A percentile compares a stretch with the other conserved stretches of the same genome.
Evolutionary conservation across 2,797 vertebrate species (phyloP).

Genomic region (Mormyrops boulengeri): DNA sequence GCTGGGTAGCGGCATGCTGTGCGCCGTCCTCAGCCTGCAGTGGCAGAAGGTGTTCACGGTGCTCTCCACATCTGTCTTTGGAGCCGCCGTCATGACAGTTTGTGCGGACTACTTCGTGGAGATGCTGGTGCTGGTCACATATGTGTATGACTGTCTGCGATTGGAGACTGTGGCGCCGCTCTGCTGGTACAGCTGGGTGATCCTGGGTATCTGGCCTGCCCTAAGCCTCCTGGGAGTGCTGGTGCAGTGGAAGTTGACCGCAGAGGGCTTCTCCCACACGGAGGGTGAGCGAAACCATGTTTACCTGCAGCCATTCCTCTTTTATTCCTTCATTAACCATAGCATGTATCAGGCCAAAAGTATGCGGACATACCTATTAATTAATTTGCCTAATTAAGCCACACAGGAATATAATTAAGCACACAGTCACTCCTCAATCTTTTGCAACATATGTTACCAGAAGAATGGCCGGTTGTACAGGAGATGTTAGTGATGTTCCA

Average conservation of each 20-base stretch:
- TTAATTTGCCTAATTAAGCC: neutral
- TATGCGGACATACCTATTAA: neutral
- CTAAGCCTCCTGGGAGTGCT: constrained; percentile 71
- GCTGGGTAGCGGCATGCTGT: constrained; percentile 74
- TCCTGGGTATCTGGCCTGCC: constrained; percentile 75
- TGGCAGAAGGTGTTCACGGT: constrained; percentile 77
- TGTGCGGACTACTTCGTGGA: constrained; percentile 79
- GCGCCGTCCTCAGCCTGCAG: constrained; percentile 74
- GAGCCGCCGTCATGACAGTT: constrained; percentile 71
- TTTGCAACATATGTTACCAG: neutral
- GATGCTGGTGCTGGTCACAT: constrained; percentile 63
- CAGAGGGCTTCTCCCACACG: constrained; percentile 68
- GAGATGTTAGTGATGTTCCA: neutral
- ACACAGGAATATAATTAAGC: neutral
- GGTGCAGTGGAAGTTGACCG: constrained; percentile 80
- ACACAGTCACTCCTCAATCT: neutral
- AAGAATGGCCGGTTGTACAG: neutral
- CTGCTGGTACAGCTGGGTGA: constrained; percentile 85
- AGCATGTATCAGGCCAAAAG: neutral
- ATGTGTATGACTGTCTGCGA: constrained; percentile 66
- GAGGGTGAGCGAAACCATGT: constrained; percentile 61
- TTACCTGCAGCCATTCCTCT: neutral
- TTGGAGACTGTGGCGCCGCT: constrained; percentile 57
- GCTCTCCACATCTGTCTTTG: constrained; percentile 72
- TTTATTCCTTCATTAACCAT: neutral